Evolutionary conservation across 2,888 invertebrate species (phyloP), one percentile per base, ranked within the genome.

Genomic region (Micoletzkya japonica): DNA sequence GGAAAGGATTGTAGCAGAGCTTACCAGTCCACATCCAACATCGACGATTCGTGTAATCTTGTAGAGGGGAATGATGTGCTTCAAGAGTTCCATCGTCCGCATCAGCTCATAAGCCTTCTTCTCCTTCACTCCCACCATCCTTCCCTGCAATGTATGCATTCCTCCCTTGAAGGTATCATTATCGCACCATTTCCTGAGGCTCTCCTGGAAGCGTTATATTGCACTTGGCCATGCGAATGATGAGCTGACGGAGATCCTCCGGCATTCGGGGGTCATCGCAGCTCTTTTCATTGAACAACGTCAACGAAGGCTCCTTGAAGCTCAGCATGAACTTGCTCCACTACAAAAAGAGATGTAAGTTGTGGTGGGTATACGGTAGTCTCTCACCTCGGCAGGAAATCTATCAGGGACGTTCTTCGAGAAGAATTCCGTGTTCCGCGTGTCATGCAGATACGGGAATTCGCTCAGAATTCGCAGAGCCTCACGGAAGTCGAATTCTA

Each of bases 11-110:
- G 28, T 7, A 28, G 14, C 17, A 28, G 10, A 7, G 30, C 59
- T 58, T 17, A 58, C 59, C 24, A 30, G 30, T 14, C 59, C 59
- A 30, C 59, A 58, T 6, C 59, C 59, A 7, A 58, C 34, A 58
- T 58, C 59, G 14, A 58, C 59, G 7, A 58, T 32, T 14, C 59
- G 28, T 14, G 56, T 56, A 10, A 56, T 56, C 26, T 56, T 26
- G 26, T 56, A 24, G 10, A 17, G 17, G 10, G 24, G 10, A 26
- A 17, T 14, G 14, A 56, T 10, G 7, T 56, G 56, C 14, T 56
- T 26, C 14, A 56, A 10, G n/a, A 56, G 56, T 20, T 56, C 17
- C 7, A 10, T 17, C 24, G 24, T 56, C 10, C 24, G 56, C 56
- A 26, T 10, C 7, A 56, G 7, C 56, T 56, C 56, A 56, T 56